Conservation (phyloP, 1,140 invertebrate species). For the Pollicipes pollicipes region DNA sequence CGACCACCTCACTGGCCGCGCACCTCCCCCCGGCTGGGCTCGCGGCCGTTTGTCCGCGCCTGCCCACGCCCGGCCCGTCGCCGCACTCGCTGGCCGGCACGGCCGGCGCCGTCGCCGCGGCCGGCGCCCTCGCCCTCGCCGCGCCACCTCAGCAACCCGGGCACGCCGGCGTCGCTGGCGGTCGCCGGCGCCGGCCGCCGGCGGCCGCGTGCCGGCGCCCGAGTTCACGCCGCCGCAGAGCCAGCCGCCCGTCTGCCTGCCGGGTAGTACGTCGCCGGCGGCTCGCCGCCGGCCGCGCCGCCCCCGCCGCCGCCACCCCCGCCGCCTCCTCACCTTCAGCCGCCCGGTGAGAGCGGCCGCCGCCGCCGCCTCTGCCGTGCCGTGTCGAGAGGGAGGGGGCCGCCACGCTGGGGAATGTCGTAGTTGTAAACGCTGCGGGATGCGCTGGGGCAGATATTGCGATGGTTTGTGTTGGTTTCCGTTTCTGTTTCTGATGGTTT, state of each 20-base stretch:
- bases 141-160: slow-evolving; percentile 19
- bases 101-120: slow-evolving; percentile 17
- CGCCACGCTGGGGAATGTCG: too few relatives aligned
- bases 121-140: slow-evolving; percentile 16
- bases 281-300: too few relatives aligned
- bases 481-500: too few relatives aligned
- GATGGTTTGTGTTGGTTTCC: too few relatives aligned
- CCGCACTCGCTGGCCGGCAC: slow-evolving; percentile 15
- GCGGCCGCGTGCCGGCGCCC: not conserved
- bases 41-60: slow-evolving; percentile 10
- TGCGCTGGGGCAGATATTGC: too few relatives aligned
- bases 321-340: not conserved
- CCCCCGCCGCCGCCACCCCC: too few relatives aligned
- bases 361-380: too few relatives aligned
- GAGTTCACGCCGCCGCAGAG: slow-evolving; percentile 5
- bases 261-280: not conserved
- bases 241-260: not conserved
- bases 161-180: slow-evolving; percentile 20
- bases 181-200: slow-evolving; percentile 16
- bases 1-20: slow-evolving; percentile 1
- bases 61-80: slow-evolving; percentile 17
- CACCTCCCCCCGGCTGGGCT: not conserved
- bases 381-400: too few relatives aligned
- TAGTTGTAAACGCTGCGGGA: too few relatives aligned
- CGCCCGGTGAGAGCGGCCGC: not conserved